Conservation (phyloP, 2,888 invertebrate genomes). For the Trisateles emortualis region DNA sequence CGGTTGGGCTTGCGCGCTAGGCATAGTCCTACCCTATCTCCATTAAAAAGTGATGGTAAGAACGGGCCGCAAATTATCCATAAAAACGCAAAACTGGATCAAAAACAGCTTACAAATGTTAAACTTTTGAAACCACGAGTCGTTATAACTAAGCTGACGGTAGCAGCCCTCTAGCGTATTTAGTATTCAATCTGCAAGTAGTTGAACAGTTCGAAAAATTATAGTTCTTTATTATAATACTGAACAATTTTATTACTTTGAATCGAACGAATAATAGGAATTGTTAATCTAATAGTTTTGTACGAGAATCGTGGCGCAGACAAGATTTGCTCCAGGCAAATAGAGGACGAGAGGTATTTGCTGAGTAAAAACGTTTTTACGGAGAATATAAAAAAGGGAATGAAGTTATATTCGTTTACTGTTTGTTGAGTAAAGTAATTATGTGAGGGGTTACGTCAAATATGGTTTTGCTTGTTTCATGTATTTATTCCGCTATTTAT, state of each 20-base stretch:
- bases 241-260: not conserved
- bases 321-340: not conserved
- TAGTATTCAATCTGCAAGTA: constrained; percentile 20
- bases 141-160: constrained; percentile 9
- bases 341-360: not conserved
- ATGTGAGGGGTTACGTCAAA: not conserved
- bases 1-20: too few species aligned
- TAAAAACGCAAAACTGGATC: not conserved
- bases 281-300: constrained; percentile 4
- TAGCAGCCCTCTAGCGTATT: constrained; percentile 6
- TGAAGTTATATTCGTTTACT: not conserved
- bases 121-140: not conserved
- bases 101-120: not conserved
- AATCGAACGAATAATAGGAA: not conserved
- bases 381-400: not conserved
- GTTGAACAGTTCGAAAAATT: constrained; percentile 29
- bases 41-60: too few species aligned
- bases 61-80: too few species aligned
- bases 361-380: not conserved
- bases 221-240: constrained; percentile 9
- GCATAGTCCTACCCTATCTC: too few species aligned
- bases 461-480: not conserved
- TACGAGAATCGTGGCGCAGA: not conserved
- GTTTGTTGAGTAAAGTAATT: not conserved
- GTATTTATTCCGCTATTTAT: too few species aligned